Evolutionary conservation across 2,888 invertebrate genomes (phyloP).

Genomic region (Phortica okadai): DNA sequence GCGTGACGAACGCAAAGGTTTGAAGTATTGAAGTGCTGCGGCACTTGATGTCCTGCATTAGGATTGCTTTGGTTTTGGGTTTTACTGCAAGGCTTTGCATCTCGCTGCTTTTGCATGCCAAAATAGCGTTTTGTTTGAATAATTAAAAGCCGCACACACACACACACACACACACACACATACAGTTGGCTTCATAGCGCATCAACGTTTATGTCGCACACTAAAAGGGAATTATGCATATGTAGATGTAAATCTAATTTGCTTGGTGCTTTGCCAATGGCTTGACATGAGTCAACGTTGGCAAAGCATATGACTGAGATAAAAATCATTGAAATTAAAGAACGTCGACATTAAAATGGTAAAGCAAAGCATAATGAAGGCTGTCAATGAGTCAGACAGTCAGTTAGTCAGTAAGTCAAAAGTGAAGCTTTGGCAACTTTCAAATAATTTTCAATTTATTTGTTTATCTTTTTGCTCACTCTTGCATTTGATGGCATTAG

Average conservation of each 20-base stretch:
- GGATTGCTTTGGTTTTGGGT: not conserved
- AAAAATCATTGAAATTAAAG: conserved; percentile 38
- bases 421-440: too few species aligned
- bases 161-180: conserved; percentile 25
- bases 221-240: conserved; percentile 70
- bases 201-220: conserved; percentile 9
- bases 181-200: not conserved
- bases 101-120: conserved; percentile 45
- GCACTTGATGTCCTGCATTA: not conserved
- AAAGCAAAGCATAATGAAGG: too few species aligned
- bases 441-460: too few species aligned
- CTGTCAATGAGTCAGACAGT: not conserved
- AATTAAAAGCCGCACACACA: conserved; percentile 56
- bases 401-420: too few species aligned
- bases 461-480: too few species aligned
- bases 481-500: too few species aligned
- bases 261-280: conserved; percentile 44
- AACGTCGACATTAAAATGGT: not conserved
- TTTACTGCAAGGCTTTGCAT: not conserved
- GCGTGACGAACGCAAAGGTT: not conserved
- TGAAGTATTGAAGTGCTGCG: not conserved
- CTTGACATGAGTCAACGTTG: conserved; percentile 13
- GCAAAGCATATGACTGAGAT: conserved; percentile 45
- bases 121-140: conserved; percentile 65
- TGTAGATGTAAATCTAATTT: conserved; percentile 66